Evolutionary conservation across 2,888 invertebrate species (phyloP).

Genomic region (Philereme transversata): DNA sequence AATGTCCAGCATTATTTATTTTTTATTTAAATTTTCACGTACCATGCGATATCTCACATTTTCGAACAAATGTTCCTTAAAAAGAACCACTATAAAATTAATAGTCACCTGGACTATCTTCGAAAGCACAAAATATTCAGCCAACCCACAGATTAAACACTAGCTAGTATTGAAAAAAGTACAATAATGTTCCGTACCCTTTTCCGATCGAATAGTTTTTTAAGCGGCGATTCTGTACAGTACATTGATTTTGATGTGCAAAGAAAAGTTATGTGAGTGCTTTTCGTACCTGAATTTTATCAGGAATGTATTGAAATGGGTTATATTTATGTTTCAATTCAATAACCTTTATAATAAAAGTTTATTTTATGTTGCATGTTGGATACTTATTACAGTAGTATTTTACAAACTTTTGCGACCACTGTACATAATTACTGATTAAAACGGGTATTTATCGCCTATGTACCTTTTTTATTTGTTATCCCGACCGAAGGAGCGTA

Average conservation of each 20-base stretch:
- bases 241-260: constrained; percentile 40
- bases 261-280: constrained; percentile 37
- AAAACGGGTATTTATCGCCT: no score
- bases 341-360: neutral
- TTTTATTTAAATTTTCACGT: no score
- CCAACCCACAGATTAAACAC: constrained; percentile 1
- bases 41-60: neutral
- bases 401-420: no score
- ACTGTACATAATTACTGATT: no score
- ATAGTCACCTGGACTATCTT: constrained; percentile 35
- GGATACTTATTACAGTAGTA: no score
- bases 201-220: constrained; percentile 54
- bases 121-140: constrained; percentile 17
- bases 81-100: constrained; percentile 18
- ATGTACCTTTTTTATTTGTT: no score
- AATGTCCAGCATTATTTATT: no score
- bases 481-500: no score
- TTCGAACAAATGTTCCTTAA: constrained; percentile 1
- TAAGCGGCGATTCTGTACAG: constrained; percentile 44
- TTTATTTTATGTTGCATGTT: no score
- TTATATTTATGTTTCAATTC: constrained; percentile 14
- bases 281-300: constrained; percentile 27
- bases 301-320: constrained; percentile 18
- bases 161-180: constrained; percentile 36
- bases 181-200: constrained; percentile 49